phyloP scores from a whole-genome alignment of 2,797 vertebrate genomes.

The Myiotriccus ornatus region DNA sequence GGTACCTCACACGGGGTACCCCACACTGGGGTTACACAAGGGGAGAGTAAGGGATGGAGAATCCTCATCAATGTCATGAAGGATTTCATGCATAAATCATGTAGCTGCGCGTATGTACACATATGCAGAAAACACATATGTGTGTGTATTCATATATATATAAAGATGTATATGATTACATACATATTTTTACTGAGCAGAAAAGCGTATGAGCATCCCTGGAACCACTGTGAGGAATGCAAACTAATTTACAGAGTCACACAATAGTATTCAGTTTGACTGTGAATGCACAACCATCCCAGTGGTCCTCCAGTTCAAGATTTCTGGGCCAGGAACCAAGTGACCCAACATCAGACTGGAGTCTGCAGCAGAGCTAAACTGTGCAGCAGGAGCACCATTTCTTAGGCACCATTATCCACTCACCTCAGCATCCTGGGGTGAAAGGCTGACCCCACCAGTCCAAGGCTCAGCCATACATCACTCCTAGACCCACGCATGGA shows the following conservation, averaged over 20 bases:
- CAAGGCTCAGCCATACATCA: accelerated
- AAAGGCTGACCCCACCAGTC: neutral
- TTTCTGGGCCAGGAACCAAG: neutral
- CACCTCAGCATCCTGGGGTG: accelerated
- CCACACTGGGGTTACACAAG: neutral
- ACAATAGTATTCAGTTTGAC: neutral
- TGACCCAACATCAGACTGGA: neutral
- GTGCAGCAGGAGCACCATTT: accelerated
- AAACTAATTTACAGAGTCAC: neutral
- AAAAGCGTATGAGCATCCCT: neutral
- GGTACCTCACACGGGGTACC: neutral
- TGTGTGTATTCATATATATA: neutral
- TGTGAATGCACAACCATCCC: neutral
- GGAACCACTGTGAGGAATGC: neutral
- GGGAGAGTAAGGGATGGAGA: neutral
- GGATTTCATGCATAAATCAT: neutral
- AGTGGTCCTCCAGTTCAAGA: neutral
- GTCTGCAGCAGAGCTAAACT: neutral
- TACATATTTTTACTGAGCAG: neutral
- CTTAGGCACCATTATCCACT: accelerated
- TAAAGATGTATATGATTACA: neutral
- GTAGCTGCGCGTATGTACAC: neutral
- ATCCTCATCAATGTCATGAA: neutral
- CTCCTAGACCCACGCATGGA: neutral
- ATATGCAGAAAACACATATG: neutral